A percentile compares a stretch with the other conserved stretches of the same genome.
Evolutionary conservation across 2,113 vertebrate species (phyloP).

Genomic region (Forbesichthys papilliferus): DNA sequence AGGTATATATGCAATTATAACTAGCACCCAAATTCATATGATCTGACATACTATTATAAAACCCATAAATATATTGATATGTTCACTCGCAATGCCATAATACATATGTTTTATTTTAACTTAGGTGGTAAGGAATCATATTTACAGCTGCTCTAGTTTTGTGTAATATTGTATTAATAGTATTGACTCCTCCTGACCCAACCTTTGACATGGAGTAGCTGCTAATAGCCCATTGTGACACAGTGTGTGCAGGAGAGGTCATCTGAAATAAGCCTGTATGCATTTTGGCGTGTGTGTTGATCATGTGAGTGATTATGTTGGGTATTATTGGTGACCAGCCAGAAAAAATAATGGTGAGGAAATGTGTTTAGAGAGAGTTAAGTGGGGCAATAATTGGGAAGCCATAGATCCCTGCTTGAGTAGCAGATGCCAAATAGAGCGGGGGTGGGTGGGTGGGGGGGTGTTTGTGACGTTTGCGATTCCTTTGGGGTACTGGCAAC

Average conservation of each 20-base stretch:
- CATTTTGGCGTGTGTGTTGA: background rate
- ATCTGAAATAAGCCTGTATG: background rate
- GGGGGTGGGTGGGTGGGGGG: background rate
- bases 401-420: constrained; percentile 2
- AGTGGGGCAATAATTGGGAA: background rate
- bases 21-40: no score
- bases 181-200: constrained; percentile 18
- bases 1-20: no score
- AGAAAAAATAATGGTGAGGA: background rate
- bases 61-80: no score
- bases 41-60: no score
- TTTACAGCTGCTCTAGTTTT: constrained; percentile 17
- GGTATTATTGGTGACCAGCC: background rate
- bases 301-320: background rate
- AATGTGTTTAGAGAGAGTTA: background rate
- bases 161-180: constrained; percentile 17
- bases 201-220: background rate
- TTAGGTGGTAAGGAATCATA: background rate
- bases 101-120: no score
- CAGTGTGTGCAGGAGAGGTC: background rate
- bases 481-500: no score
- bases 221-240: no score
- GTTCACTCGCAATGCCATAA: no score
- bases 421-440: background rate
- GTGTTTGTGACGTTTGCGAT: background rate